Evolutionary conservation across 2,888 invertebrate genomes (phyloP).

Genomic region (Tetanocera ferruginea): DNA sequence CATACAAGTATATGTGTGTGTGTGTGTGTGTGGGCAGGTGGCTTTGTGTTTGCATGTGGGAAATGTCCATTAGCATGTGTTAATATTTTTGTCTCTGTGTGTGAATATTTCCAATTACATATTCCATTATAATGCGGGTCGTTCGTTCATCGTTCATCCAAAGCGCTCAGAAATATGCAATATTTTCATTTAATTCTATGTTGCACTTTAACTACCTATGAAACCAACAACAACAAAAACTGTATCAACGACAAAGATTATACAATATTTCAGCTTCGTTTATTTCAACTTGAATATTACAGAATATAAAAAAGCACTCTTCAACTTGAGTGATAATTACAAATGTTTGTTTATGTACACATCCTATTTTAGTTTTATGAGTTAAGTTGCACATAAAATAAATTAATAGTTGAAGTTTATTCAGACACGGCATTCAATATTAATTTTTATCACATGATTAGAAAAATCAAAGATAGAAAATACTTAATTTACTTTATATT

Average conservation of each 20-base stretch:
- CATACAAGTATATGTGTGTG: conserved; percentile 50
- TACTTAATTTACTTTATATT: too few relatives aligned
- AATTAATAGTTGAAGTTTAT: too few relatives aligned
- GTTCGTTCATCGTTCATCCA: conserved; percentile 41
- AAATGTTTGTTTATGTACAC: too few relatives aligned
- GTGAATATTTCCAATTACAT: conserved; percentile 58
- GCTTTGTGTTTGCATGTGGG: conserved; percentile 28
- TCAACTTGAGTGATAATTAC: too few relatives aligned
- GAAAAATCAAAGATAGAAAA: too few relatives aligned
- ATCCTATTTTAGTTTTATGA: too few relatives aligned
- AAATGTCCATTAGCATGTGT: not conserved
- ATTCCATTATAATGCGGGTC: conserved; percentile 31
- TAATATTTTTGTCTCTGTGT: conserved; percentile 25
- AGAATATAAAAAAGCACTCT: too few relatives aligned
- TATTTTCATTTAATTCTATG: conserved; percentile 22
- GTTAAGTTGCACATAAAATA: too few relatives aligned
- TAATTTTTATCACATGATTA: too few relatives aligned
- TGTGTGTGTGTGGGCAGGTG: conserved; percentile 50
- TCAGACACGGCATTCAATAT: too few relatives aligned
- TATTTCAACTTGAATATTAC: not conserved
- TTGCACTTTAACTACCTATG: conserved; percentile 39
- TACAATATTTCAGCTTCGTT: not conserved
- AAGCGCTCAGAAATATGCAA: conserved; percentile 14
- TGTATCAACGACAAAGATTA: too few relatives aligned
- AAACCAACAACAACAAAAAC: too few relatives aligned